These are phyloP conservation scores for Wasmannia auropunctata DNA, from an alignment of 1,140 invertebrate genomes.

Conservation along the genomic window DNA sequence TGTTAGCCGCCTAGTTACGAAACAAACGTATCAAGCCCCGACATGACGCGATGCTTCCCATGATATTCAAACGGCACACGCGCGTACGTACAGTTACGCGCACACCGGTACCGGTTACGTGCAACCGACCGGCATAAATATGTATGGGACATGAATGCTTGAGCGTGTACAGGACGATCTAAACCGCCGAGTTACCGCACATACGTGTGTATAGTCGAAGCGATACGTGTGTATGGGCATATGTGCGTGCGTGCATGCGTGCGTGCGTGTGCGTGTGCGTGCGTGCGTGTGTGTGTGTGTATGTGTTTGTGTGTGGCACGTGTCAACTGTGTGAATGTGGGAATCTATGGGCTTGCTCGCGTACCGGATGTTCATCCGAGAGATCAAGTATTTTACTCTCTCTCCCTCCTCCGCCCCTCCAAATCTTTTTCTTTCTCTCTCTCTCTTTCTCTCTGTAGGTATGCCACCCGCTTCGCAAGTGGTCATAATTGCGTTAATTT, in stretches of 20 bases:
- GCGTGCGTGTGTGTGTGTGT: not conserved
- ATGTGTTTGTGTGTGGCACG: too few species aligned
- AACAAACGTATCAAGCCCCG: constrained; percentile 71
- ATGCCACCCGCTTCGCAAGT: not conserved
- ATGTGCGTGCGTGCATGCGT: too few species aligned
- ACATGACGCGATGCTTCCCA: constrained; percentile 69
- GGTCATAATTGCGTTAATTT: constrained; percentile 48
- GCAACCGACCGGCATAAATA: constrained; percentile 79
- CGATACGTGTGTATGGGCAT: not conserved
- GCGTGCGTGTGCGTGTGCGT: not conserved
- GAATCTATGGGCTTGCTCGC: not conserved
- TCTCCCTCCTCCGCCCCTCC: too few species aligned
- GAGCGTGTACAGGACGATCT: constrained; percentile 76
- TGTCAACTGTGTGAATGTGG: not conserved
- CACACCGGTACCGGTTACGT: constrained; percentile 66
- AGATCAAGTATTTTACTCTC: constrained; percentile 37
- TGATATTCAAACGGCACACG: constrained; percentile 62
- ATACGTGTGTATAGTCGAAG: not conserved
- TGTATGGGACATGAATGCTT: constrained; percentile 84
- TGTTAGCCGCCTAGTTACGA: constrained; percentile 70
- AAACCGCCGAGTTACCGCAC: constrained; percentile 63
- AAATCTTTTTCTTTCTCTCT: too few species aligned
- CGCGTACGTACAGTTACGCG: constrained; percentile 13
- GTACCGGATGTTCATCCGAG: constrained; percentile 31
- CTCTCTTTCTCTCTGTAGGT: not conserved